These are phyloP conservation scores for Aphelenchoides fujianensis DNA, from an alignment of 1,140 invertebrate species.

Conservation along the genomic window DNA sequence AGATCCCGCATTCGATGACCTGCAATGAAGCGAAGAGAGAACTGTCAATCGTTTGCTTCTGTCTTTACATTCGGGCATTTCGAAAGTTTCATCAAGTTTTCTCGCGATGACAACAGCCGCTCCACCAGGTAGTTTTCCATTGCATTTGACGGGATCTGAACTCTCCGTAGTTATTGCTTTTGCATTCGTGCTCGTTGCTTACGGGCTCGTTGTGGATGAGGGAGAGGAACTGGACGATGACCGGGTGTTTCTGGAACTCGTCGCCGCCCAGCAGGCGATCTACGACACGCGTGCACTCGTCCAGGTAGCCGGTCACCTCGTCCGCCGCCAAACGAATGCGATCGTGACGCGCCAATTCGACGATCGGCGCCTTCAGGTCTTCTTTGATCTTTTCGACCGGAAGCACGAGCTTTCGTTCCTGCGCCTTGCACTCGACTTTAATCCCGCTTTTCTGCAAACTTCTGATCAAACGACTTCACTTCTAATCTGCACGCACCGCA, in stretches of 20 bases:
- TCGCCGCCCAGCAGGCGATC: slow-evolving; percentile 22
- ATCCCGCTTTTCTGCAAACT: slow-evolving; percentile 24
- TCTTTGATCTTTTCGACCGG: slow-evolving; percentile 37
- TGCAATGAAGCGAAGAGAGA: slow-evolving; percentile 25
- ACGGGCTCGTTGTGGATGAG: slow-evolving; percentile 39
- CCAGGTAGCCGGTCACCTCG: slow-evolving; percentile 23
- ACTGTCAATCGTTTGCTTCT: background rate
- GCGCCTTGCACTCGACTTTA: slow-evolving; percentile 30
- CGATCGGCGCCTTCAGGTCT: slow-evolving; percentile 37
- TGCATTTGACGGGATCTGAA: slow-evolving; percentile 32
- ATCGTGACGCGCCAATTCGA: slow-evolving; percentile 28
- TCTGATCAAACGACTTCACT: background rate
- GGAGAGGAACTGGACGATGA: slow-evolving; percentile 21
- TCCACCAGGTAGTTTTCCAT: slow-evolving; percentile 40
- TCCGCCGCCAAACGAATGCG: slow-evolving; percentile 25
- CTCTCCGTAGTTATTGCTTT: background rate
- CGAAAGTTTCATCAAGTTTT: slow-evolving; percentile 34
- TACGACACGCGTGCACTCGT: slow-evolving; percentile 23
- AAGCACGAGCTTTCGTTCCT: slow-evolving; percentile 30
- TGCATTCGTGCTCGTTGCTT: background rate
- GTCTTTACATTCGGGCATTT: slow-evolving; percentile 37
- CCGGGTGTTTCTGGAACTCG: slow-evolving; percentile 31
- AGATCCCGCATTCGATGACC: slow-evolving; percentile 35
- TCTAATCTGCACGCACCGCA: background rate
- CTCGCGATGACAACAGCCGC: slow-evolving; percentile 21